Evolutionary conservation across 2,797 vertebrate genomes (phyloP).

Genomic region (Gadopsis marmoratus): DNA sequence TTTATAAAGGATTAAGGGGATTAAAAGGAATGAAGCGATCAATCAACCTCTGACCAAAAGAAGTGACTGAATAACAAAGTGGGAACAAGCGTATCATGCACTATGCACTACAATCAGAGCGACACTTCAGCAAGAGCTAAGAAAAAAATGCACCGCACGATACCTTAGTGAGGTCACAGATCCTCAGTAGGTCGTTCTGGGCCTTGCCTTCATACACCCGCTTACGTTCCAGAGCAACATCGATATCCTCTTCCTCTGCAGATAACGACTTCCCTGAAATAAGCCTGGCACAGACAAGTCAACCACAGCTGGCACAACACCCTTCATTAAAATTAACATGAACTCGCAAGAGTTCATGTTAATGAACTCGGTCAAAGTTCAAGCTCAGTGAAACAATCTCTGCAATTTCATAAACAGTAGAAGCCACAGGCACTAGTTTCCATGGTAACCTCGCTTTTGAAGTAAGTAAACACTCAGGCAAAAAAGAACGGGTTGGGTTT

Average conservation of each 20-base stretch:
- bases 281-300: constrained; percentile 82
- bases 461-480: constrained; percentile 33
- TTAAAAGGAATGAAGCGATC: neutral
- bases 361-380: constrained; percentile 70
- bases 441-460: constrained; percentile 60
- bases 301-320: constrained; percentile 41
- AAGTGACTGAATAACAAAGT: neutral
- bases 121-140: neutral
- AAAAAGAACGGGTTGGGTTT: constrained; percentile 15
- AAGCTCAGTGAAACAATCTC: constrained; percentile 52
- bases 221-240: constrained; percentile 91
- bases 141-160: neutral
- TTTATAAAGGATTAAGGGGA: neutral
- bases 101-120: neutral
- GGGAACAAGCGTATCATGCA: neutral
- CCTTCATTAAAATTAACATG: constrained; percentile 65
- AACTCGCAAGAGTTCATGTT: constrained; percentile 34
- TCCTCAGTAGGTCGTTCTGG: constrained; percentile 91
- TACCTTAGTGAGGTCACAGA: constrained; percentile 96
- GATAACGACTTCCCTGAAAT: constrained; percentile 83
- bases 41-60: neutral
- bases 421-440: constrained; percentile 58
- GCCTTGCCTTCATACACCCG: constrained; percentile 89
- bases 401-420: constrained; percentile 61
- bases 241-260: constrained; percentile 90